Evolutionary conservation across 2,888 invertebrate species (phyloP).

Genomic region (Eupsilia transversa): DNA sequence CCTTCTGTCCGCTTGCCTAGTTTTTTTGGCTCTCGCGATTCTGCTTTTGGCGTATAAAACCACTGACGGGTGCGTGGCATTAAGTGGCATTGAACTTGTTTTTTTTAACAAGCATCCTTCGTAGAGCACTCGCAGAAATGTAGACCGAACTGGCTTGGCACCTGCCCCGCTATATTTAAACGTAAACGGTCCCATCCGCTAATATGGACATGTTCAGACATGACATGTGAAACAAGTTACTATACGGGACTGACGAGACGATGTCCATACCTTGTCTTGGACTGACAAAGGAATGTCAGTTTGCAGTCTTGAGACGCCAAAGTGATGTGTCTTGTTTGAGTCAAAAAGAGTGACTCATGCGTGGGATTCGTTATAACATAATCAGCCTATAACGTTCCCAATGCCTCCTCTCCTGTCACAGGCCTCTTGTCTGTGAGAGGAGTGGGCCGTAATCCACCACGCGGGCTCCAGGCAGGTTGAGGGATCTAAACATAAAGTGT

Average conservation of each 20-base stretch:
- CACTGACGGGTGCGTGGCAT: conserved; percentile 18
- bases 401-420: background rate
- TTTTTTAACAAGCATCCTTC: conserved; percentile 42
- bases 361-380: background rate
- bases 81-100: conserved; percentile 38
- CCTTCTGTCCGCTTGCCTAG: background rate
- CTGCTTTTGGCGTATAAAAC: background rate
- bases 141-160: conserved; percentile 69
- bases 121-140: conserved; percentile 62
- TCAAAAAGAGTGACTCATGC: background rate
- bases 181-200: conserved; percentile 69
- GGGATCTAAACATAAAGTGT: background rate
- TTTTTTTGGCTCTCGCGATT: conserved; percentile 16
- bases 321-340: background rate
- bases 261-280: conserved; percentile 36
- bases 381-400: background rate
- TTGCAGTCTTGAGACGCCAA: conserved; percentile 1
- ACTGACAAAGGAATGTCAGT: conserved; percentile 24
- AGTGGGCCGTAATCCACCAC: no score
- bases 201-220: conserved; percentile 67
- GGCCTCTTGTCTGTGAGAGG: background rate
- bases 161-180: conserved; percentile 71
- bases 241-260: conserved; percentile 41
- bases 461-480: background rate
- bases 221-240: conserved; percentile 54